phyloP scores from a whole-genome alignment of 2,888 invertebrate species.

The Apomyelois bistriatella region DNA sequence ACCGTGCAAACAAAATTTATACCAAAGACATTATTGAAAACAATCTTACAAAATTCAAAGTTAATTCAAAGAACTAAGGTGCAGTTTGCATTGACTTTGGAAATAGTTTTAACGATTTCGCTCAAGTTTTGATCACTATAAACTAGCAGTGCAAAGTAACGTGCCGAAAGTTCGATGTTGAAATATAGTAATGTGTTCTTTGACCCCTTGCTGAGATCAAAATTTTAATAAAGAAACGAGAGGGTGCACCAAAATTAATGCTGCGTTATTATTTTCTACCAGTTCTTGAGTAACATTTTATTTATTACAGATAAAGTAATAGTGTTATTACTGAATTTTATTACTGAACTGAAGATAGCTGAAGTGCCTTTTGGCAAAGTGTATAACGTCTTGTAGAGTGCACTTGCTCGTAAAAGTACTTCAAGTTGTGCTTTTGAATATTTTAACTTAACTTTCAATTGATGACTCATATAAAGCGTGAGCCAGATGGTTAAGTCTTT shows the following conservation, averaged over 20 bases:
- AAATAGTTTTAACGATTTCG: slow-evolving; percentile 36
- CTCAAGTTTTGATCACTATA: slow-evolving; percentile 57
- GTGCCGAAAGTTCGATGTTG: slow-evolving; percentile 64
- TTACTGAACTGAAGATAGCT: slow-evolving; percentile 12
- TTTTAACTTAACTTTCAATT: slow-evolving; percentile 26
- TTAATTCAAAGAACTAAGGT: slow-evolving; percentile 47
- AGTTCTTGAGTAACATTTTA: slow-evolving; percentile 4
- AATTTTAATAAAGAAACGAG: slow-evolving; percentile 68
- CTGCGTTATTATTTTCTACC: slow-evolving; percentile 56
- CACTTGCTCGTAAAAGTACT: slow-evolving; percentile 29
- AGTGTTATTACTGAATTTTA: slow-evolving; percentile 5
- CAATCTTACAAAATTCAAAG: slow-evolving; percentile 43
- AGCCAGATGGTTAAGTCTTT: slow-evolving; percentile 53
- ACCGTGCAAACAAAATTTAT: slow-evolving; percentile 28
- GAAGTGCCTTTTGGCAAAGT: slow-evolving; percentile 16
- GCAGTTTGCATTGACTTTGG: slow-evolving; percentile 41
- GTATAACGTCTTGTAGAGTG: slow-evolving; percentile 26
- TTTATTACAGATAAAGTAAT: slow-evolving; percentile 5
- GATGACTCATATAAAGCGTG: slow-evolving; percentile 20
- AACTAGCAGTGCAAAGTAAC: slow-evolving; percentile 57
- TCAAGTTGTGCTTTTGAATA: slow-evolving; percentile 25
- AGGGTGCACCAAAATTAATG: slow-evolving; percentile 68
- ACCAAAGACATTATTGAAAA: slow-evolving; percentile 35
- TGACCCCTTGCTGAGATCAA: slow-evolving; percentile 66
- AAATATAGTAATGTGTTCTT: slow-evolving; percentile 69